Evolutionary conservation across 2,113 vertebrate species (phyloP).

Genomic region (Urocolius indicus): DNA sequence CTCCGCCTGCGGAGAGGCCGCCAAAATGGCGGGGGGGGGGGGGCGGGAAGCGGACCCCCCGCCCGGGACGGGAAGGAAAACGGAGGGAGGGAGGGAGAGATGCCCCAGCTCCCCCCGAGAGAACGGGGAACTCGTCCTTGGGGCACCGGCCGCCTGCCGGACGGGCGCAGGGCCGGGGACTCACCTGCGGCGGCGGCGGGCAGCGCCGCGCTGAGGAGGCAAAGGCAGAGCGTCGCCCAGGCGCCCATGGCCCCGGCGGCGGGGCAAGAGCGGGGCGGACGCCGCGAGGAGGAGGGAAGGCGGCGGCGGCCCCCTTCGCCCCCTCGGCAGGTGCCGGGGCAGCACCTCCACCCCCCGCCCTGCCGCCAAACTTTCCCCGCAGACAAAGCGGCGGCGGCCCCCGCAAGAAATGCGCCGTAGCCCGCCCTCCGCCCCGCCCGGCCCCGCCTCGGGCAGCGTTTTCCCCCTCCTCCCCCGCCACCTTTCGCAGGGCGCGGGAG

Average conservation of each 20-base stretch:
- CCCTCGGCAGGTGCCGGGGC: constrained; percentile 8
- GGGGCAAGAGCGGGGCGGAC: background rate
- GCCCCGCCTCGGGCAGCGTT: background rate
- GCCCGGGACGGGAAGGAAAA: background rate
- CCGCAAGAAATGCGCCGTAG: background rate
- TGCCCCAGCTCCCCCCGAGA: too few relatives aligned
- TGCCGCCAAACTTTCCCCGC: constrained; percentile 10
- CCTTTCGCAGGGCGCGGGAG: background rate
- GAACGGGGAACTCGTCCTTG: rapidly evolving
- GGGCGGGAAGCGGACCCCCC: constrained; percentile 17
- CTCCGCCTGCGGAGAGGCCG: background rate
- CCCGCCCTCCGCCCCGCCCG: background rate
- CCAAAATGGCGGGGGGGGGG: constrained; percentile 63
- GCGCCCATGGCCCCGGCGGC: background rate
- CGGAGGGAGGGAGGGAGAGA: background rate
- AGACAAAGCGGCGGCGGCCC: constrained; percentile 26
- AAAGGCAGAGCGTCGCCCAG: background rate
- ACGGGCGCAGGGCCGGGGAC: background rate
- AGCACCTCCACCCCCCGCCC: background rate
- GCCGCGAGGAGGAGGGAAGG: too few relatives aligned
- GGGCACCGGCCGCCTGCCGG: background rate
- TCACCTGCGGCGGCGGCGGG: constrained; percentile 29
- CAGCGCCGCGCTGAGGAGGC: background rate
- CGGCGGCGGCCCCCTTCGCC: background rate
- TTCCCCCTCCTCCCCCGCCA: background rate